Evolutionary conservation across 2,797 vertebrate species (phyloP).

Genomic region (Heliangelus exortis): DNA sequence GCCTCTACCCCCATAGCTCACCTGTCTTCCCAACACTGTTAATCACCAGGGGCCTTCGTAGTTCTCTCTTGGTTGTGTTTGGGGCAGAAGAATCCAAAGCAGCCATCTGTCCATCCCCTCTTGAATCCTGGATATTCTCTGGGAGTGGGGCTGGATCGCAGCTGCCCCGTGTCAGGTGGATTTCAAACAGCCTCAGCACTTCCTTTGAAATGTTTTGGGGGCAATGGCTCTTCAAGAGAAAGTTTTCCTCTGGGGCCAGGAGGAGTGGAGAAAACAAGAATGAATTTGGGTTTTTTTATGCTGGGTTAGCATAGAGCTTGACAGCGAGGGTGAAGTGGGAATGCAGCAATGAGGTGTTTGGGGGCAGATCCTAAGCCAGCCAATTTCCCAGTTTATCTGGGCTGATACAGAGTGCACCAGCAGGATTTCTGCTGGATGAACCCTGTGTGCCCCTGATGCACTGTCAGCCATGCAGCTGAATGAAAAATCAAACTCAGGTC

Average conservation of each 20-base stretch:
- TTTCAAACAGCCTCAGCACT: slow-evolving; percentile 2
- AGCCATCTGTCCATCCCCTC: background rate
- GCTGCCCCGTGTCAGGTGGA: background rate
- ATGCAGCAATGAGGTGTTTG: background rate
- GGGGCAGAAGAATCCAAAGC: background rate
- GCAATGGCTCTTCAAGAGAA: background rate
- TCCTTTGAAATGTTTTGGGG: background rate
- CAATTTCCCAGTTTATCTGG: background rate
- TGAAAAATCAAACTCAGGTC: background rate
- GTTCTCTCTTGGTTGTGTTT: background rate
- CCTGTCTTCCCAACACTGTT: background rate
- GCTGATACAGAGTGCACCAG: rapidly evolving
- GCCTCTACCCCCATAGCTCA: background rate
- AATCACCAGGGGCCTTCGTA: background rate
- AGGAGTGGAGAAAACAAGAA: background rate
- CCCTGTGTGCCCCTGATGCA: background rate
- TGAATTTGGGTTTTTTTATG: background rate
- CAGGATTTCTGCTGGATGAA: background rate
- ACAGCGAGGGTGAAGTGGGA: background rate
- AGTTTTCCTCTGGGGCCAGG: background rate
- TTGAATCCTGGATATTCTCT: background rate
- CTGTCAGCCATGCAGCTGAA: background rate
- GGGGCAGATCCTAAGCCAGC: background rate
- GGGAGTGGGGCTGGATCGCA: background rate
- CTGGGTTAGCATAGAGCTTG: background rate